phyloP scores from a whole-genome alignment of 1,140 invertebrate species.

The Bombus pascuorum region DNA sequence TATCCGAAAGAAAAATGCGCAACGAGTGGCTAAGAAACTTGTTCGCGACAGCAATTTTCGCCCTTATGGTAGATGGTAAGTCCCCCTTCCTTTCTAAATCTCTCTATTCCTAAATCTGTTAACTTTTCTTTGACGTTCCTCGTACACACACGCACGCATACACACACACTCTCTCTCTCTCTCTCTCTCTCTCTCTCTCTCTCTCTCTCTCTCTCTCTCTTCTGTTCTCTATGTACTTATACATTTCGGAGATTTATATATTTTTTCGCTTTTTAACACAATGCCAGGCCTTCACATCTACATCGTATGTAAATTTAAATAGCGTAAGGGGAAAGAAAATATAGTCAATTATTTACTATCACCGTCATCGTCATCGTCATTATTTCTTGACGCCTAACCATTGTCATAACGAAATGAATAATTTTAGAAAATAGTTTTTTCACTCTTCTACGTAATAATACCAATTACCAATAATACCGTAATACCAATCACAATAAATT shows the following conservation, averaged over 20 bases:
- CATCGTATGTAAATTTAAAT: neutral
- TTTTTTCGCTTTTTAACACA: neutral
- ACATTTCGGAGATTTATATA: neutral
- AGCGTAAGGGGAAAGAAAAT: neutral
- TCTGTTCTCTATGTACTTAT: no score
- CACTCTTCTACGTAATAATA: neutral
- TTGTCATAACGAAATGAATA: neutral
- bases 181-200: no score
- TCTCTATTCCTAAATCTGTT: neutral
- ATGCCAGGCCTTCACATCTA: neutral
- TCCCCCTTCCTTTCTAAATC: neutral
- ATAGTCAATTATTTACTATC: neutral
- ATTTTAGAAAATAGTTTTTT: neutral
- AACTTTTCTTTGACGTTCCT: neutral
- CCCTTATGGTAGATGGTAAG: slow-evolving; percentile 51
- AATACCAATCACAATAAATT: neutral
- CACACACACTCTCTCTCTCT: no score
- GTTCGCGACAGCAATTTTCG: slow-evolving; percentile 47
- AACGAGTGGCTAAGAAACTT: slow-evolving; percentile 49
- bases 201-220: no score
- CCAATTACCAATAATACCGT: no score
- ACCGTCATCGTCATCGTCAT: neutral
- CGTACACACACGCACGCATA: no score
- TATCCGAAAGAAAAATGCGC: slow-evolving; percentile 49
- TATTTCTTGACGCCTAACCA: neutral